Conservation (phyloP, 1,140 invertebrate genomes). For the Bombus pascuorum region DNA sequence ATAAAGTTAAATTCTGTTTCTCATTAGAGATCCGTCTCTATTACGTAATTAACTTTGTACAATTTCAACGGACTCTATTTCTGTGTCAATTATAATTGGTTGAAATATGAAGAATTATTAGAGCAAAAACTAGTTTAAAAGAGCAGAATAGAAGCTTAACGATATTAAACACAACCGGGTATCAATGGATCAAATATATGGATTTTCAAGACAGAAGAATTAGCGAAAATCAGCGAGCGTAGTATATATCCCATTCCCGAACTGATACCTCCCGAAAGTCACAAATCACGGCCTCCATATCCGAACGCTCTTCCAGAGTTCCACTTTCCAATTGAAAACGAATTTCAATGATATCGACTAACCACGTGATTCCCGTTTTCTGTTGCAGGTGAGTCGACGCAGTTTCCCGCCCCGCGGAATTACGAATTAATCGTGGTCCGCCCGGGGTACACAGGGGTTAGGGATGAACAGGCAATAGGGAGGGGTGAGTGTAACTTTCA, state of each 20-base stretch:
- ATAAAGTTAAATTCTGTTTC: too few species aligned
- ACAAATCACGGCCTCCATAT: background rate
- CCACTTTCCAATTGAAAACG: background rate
- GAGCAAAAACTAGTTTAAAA: too few species aligned
- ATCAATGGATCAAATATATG: background rate
- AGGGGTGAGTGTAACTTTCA: constrained; percentile 58
- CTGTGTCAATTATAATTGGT: too few species aligned
- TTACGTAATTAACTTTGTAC: too few species aligned
- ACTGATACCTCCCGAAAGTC: background rate
- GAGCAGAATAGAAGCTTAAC: too few species aligned
- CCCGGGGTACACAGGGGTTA: constrained; percentile 17
- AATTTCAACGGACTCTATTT: too few species aligned
- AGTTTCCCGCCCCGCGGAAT: constrained; percentile 33
- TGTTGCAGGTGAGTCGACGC: constrained; percentile 66
- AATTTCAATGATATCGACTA: constrained; percentile 26
- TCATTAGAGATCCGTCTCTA: too few species aligned
- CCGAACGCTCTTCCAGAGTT: background rate
- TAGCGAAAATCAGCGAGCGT: background rate
- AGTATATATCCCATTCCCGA: background rate
- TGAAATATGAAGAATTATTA: too few species aligned
- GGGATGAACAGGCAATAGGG: background rate
- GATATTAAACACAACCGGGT: too few species aligned
- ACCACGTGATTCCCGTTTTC: constrained; percentile 44
- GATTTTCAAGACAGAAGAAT: background rate
- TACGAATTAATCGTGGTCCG: constrained; percentile 56